phyloP scores from a whole-genome alignment of 2,888 invertebrate genomes.

The Lepidonotus clava region DNA sequence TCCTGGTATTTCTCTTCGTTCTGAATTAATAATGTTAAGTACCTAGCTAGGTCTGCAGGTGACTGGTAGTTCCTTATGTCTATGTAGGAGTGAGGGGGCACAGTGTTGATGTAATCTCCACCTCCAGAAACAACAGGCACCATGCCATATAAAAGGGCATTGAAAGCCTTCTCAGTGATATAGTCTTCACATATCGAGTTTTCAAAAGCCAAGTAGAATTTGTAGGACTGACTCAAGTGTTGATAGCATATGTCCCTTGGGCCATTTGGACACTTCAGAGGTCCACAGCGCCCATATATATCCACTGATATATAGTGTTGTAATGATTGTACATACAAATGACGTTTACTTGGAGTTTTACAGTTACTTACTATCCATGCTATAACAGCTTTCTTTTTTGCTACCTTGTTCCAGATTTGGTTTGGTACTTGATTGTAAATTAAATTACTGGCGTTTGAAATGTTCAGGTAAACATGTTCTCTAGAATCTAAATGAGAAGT shows the following conservation, averaged over 20 bases:
- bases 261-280: neutral
- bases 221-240: neutral
- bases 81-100: constrained; percentile 26
- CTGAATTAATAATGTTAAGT: neutral
- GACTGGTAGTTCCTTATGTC: neutral
- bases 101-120: neutral
- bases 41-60: neutral
- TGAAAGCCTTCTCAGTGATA: constrained; percentile 24
- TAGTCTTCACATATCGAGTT: constrained; percentile 42
- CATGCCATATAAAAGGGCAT: neutral
- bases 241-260: no score
- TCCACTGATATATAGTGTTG: constrained; percentile 9
- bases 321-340: neutral
- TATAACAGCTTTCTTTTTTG: no score
- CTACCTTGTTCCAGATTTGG: no score
- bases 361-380: constrained; percentile 51
- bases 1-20: neutral
- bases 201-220: constrained; percentile 23
- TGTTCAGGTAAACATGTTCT: no score
- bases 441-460: no score
- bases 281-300: constrained; percentile 32
- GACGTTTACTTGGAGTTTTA: neutral
- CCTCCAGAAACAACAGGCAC: constrained; percentile 36
- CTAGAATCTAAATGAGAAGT: no score
- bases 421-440: no score